Evolutionary conservation across 2,797 vertebrate genomes (phyloP).

Genomic region (Amblyopsis hoosieri): DNA sequence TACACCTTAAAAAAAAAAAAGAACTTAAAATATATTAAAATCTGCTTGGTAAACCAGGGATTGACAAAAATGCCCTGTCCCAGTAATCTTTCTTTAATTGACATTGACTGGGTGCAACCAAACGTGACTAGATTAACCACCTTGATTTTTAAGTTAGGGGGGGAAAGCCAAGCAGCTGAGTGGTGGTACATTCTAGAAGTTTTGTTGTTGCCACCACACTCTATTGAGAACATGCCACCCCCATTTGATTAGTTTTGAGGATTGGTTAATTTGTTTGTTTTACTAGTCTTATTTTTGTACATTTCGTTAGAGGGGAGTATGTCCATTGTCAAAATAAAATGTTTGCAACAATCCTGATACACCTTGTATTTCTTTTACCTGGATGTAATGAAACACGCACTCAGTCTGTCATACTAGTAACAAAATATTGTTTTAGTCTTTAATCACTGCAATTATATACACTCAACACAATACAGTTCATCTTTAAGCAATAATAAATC

Average conservation of each 20-base stretch:
- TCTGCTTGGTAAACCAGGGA: constrained; percentile 66
- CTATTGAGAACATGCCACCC: constrained; percentile 42
- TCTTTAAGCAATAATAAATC: constrained; percentile 39
- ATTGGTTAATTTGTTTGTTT: constrained; percentile 56
- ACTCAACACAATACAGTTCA: constrained; percentile 38
- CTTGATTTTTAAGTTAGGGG: constrained; percentile 71
- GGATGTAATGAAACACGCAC: too few relatives aligned
- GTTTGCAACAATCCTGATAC: constrained; percentile 63
- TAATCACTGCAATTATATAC: constrained; percentile 34
- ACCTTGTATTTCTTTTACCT: constrained; percentile 9
- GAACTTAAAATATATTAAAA: constrained; percentile 34
- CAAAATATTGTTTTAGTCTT: neutral
- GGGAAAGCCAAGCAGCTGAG: constrained; percentile 54
- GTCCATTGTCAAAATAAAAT: constrained; percentile 80
- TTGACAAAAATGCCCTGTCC: constrained; percentile 51
- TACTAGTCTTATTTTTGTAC: constrained; percentile 50
- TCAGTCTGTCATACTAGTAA: neutral
- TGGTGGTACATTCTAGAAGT: constrained; percentile 61
- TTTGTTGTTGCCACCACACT: constrained; percentile 54
- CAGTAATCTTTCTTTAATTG: constrained; percentile 68
- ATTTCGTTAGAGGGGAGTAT: constrained; percentile 76
- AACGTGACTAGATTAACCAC: constrained; percentile 64
- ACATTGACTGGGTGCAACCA: constrained; percentile 58
- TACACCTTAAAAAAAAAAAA: constrained; percentile 48
- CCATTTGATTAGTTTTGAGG: constrained; percentile 53